These are phyloP conservation scores for Syngnathus acus DNA, from an alignment of 2,797 vertebrate genomes.

Conservation along the genomic window DNA sequence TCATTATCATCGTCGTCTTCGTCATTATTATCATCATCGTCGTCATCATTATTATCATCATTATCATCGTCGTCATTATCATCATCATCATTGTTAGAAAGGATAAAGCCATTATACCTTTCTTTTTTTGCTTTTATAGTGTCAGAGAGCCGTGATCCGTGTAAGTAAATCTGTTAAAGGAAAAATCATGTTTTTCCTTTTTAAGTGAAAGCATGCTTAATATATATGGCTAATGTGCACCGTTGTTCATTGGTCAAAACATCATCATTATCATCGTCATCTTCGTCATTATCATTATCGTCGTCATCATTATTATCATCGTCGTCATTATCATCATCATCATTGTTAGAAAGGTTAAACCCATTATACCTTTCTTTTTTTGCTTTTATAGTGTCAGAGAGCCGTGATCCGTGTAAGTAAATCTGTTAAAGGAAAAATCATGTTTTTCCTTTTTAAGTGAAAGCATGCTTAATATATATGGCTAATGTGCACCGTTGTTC, in stretches of 20 bases:
- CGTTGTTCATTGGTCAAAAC: conserved; percentile 27
- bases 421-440: too few species aligned
- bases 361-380: too few species aligned
- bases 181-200: not conserved
- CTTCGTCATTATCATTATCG: conserved; percentile 19
- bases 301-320: not conserved
- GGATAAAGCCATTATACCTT: too few species aligned
- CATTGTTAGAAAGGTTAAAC: too few species aligned
- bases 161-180: too few species aligned
- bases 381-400: too few species aligned
- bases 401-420: too few species aligned
- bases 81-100: conserved; percentile 12
- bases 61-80: not conserved
- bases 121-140: too few species aligned
- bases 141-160: too few species aligned
- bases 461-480: conserved; percentile 20
- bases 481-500: conserved; percentile 3
- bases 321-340: conserved; percentile 20
- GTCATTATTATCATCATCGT: not conserved
- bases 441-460: conserved; percentile 11
- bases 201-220: conserved; percentile 29
- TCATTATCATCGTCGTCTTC: conserved; percentile 14
- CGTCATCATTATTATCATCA: conserved; percentile 21
- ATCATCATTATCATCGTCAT: too few species aligned
- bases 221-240: too few species aligned